Evolutionary conservation across 2,797 vertebrate species (phyloP), one percentile per base, ranked within the genome.

Genomic region (Nannoperca australis): DNA sequence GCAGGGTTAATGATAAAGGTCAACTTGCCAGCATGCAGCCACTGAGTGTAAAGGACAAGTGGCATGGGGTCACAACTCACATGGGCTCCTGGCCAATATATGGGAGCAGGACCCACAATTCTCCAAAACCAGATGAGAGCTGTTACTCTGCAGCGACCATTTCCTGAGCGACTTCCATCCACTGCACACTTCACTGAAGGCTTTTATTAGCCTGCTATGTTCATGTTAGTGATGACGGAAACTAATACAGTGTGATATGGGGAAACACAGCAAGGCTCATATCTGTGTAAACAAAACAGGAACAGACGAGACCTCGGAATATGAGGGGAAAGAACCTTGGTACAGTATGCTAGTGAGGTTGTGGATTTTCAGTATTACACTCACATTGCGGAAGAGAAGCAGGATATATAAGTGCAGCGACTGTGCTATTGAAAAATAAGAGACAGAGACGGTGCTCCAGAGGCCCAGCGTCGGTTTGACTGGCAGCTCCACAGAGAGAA

Each of bases 1-100:
- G 94, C 90, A 59, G 94, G 94, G 94, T 95, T 95, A 95, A 95
- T 95, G 93, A 93, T 93, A 94, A 96, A 96, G 95, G 95, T 96
- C 95, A 94, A 73, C 72, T 85, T 88, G 90, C 86, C 94, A 94
- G 94, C 93, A 85, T 92, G 94, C 85, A 90, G 88, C 88, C 90
- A 83, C 65, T 62, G 80, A 92, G 91, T 92, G 89, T 91, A 95
- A 95, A 95, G 94, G 94, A 93, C 95, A 95, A 93, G 90, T 89
- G 88, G 89, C 89, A 91, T 81, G 91, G 83, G 92, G 91, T 94
- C 94, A 89, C 85, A 85, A 87, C 89, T 93, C 91, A 88, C 90
- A 91, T 63, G 83, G 90, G 91, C 90, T 91, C 79, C 59, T 81
- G 79, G 91, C 93, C 93, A 94, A 91, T 86, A 88, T 82, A 85